These are phyloP conservation scores for Mionectes olivaceus DNA, from an alignment of 2,797 vertebrate genomes.

Conservation along the genomic window DNA sequence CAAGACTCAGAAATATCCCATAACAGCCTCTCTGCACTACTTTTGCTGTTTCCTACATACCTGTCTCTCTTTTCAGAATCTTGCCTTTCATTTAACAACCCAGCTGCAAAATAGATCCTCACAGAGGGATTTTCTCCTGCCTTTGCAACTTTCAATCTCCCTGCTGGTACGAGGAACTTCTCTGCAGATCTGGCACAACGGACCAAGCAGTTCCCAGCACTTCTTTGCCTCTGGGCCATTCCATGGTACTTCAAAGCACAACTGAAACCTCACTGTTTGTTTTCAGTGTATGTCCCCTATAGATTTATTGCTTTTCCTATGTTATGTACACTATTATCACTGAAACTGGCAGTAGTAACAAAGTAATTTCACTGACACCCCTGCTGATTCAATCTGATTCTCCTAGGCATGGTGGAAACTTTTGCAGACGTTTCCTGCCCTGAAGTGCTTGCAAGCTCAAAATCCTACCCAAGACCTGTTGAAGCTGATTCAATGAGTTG, in stretches of 20 bases:
- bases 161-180: neutral
- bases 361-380: neutral
- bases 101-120: neutral
- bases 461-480: neutral
- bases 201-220: neutral
- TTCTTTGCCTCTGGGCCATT: neutral
- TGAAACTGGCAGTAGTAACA: neutral
- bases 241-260: neutral
- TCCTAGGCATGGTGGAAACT: neutral
- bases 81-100: neutral
- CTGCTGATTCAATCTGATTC: neutral
- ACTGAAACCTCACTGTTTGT: constrained; percentile 28
- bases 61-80: neutral
- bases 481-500: neutral
- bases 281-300: neutral
- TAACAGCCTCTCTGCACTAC: neutral
- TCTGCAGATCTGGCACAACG: neutral
- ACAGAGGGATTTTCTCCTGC: neutral
- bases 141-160: neutral
- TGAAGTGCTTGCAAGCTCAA: neutral
- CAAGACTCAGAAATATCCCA: neutral
- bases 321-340: neutral
- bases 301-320: constrained; percentile 5
- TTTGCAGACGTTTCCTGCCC: neutral
- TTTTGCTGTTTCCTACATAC: neutral